Evolutionary conservation across 1,140 invertebrate genomes (phyloP), one percentile per base, ranked within the genome.

Genomic region (Pomacea maculata): DNA sequence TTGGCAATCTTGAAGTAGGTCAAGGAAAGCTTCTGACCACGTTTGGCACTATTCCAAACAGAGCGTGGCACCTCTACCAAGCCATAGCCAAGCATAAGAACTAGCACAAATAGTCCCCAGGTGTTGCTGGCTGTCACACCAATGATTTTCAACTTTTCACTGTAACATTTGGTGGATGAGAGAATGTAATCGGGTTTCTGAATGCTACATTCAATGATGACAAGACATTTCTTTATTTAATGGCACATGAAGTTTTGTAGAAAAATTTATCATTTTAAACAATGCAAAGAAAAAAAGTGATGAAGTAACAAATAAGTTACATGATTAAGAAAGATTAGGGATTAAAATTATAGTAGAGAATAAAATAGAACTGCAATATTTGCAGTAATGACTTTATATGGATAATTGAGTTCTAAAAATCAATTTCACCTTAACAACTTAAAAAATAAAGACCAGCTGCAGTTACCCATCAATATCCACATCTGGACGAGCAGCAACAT

Each of bases 71-170:
- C 95, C 91, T 99, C 98, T 0, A 99, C 97, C 54, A 99, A 92
- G 7, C 98, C 97, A 92, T 99, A 99, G 29, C 99, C 99, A 25
- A 99, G 93, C 74, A 99, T 92, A 34, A 99, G 92, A 57, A 99
- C 96, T 25, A 99, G 92, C 45, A 99, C 93, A 91, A 99, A 99
- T 61, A 99, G 92, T 80, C 99, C 99, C 98, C 99, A 99, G 0
- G 99, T 99, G 88, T 99, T 99, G 87, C 97, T 98, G 15, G 98
- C 98, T 21, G 98, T 98, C n/a, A 98, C 97, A 71, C 98, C 97
- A 83, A 99, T 98, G 0, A 97, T 95, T 93, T 99, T 99, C 19
- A 99, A 93, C 91, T 98, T 97, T 82, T 95, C 94, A 85, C 94
- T 96, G 89, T 54, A 75, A 81, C n/a, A 65, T 45, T 2, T 45